phyloP scores from a whole-genome alignment of 2,888 invertebrate species.

The Dryobota labecula region DNA sequence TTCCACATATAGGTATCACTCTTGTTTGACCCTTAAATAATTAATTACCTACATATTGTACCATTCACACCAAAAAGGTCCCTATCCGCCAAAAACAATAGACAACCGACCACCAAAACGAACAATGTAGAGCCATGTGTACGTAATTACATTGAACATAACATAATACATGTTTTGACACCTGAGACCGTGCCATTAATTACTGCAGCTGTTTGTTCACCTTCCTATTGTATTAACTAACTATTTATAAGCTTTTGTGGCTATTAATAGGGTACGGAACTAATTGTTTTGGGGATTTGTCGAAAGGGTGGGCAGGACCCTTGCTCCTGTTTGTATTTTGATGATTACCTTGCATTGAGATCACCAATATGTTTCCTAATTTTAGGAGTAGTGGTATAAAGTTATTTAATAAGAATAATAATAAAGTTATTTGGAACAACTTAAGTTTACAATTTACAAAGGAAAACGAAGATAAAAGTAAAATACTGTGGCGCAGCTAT shows the following conservation, averaged over 20 bases:
- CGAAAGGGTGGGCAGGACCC: neutral
- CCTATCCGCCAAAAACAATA: conserved; percentile 12
- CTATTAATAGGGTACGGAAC: conserved; percentile 30
- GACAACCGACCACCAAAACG: neutral
- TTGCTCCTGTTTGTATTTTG: too few relatives aligned
- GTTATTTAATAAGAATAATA: too few relatives aligned
- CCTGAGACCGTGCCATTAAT: conserved; percentile 45
- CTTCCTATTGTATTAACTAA: conserved; percentile 19
- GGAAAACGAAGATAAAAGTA: too few relatives aligned
- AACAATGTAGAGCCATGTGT: conserved; percentile 27
- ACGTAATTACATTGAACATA: conserved; percentile 34
- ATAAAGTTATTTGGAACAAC: too few relatives aligned
- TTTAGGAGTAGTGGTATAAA: too few relatives aligned
- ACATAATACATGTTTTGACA: conserved; percentile 48
- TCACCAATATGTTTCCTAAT: neutral
- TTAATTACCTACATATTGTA: neutral
- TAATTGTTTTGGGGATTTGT: conserved; percentile 21
- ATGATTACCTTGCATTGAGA: too few relatives aligned
- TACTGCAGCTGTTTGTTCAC: conserved; percentile 32
- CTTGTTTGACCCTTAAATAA: neutral
- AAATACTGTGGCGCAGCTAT: too few relatives aligned
- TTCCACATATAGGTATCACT: neutral
- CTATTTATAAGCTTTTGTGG: conserved; percentile 41
- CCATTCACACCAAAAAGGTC: neutral
- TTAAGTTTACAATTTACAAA: too few relatives aligned